Conservation (phyloP, 1,140 invertebrate genomes). For the Sinonovacula constricta region DNA sequence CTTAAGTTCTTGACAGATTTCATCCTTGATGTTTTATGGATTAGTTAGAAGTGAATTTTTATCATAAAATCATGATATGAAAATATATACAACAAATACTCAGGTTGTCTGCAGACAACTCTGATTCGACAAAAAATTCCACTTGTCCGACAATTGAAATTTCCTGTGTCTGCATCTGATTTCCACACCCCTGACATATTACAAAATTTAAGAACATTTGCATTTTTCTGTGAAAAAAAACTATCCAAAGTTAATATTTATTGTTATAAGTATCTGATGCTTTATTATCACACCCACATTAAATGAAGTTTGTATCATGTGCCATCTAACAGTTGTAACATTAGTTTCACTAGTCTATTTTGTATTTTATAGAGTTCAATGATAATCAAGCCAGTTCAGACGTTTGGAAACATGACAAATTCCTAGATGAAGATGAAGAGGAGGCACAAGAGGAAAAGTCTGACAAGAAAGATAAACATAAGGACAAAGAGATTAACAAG, state of each 20-base stretch:
- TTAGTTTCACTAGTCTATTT: background rate
- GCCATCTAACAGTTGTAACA: background rate
- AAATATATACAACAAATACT: no score
- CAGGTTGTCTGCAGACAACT: no score
- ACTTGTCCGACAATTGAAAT: no score
- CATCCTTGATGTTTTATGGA: no score
- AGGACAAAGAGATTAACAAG: background rate
- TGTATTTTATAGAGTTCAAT: slow-evolving; percentile 5
- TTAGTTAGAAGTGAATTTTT: no score
- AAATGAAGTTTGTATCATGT: background rate
- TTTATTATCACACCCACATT: background rate
- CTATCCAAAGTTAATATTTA: background rate
- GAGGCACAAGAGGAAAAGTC: background rate
- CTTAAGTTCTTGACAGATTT: no score
- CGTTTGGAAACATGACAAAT: slow-evolving; percentile 49
- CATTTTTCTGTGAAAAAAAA: no score
- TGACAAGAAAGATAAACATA: background rate
- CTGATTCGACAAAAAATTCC: no score
- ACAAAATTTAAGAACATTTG: no score
- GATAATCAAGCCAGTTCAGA: background rate
- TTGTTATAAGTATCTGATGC: background rate
- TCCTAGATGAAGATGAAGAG: slow-evolving; percentile 18
- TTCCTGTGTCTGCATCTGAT: no score
- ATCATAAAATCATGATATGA: no score
- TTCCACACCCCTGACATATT: no score